Evolutionary conservation across 30 jellyfish, hydroid and myxozoan species (phyloP), one percentile per base, ranked within the genome.

Genomic region (Turritopsis rubra): DNA sequence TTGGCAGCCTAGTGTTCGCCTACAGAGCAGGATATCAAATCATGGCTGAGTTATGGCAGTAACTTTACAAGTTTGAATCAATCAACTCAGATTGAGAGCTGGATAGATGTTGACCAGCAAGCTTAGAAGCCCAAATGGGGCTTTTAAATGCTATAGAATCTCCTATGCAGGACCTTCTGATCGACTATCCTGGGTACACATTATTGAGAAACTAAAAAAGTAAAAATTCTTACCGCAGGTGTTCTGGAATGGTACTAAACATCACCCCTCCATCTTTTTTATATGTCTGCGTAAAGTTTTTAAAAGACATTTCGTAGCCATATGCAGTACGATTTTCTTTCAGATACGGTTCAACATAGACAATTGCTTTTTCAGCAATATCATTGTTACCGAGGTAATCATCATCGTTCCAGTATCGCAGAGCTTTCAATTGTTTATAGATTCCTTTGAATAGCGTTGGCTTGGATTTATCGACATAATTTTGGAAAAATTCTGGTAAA

Each of bases 381-480:
- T 74, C 82, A 74, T 24, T 22, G 41, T 74, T 1, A n/a, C 65
- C 65, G 13, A 74, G 60, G 65, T 24, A 29, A 7, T 74, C 53
- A 8, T 66, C 76, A 9, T 74, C 82, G 21, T 74, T 74, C 82
- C 82, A 74, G 9, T 22, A n/a, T 26, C 21, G 53, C 26, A 29
- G 18, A 21, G 65, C 65, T 3, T 74, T 74, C 24, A 41, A 74
- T n/a, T 74, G 53, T 74, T 74, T 74, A 29, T 74, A 74, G 41
- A 74, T 41, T 23, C 82, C 82, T 24, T 29, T 26, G 17, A 74
- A 26, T n/a, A 23, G 82, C 53, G n/a, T 41, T 24, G 82, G 82
- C 41, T 74, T 74, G 65, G 27, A 26, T 74, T 74, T 74, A 29
- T 74, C 82, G 72, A 74, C 82, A 29, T 74, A 74, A 8, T 74